Conservation (phyloP, 2,113 vertebrate species). For the Numenius arquata region DNA sequence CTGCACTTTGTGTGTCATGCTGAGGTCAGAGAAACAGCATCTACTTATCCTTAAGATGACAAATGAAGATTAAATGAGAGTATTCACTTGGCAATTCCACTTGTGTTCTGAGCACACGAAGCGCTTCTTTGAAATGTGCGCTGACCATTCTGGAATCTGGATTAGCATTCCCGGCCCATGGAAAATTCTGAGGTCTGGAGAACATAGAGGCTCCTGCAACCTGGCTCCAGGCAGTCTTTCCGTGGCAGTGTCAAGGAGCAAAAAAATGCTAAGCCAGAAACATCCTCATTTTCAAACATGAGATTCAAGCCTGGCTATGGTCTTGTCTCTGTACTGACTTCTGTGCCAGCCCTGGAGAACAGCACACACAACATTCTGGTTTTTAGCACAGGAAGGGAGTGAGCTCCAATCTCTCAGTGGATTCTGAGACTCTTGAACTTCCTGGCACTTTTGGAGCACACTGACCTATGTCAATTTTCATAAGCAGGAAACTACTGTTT, state of each 20-base stretch:
- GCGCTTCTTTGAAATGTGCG: not conserved
- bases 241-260: not conserved
- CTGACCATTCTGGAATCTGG: not conserved
- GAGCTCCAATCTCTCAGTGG: not conserved
- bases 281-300: not conserved
- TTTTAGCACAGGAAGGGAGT: not conserved
- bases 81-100: not conserved
- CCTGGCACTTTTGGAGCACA: not conserved
- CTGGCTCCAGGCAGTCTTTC: not conserved
- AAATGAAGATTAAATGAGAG: not conserved
- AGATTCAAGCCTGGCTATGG: not conserved
- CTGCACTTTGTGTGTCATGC: not conserved
- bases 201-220: not conserved
- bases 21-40: not conserved
- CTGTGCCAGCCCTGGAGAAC: not conserved
- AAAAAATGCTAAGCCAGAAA: not conserved
- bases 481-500: not conserved
- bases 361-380: fast-evolving
- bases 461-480: not conserved
- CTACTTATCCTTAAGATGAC: not conserved
- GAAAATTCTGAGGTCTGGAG: not conserved
- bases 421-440: not conserved
- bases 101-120: not conserved
- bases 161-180: not conserved
- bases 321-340: not conserved